Evolutionary conservation across 2,888 invertebrate species (phyloP).

Genomic region (Archips xylosteana): DNA sequence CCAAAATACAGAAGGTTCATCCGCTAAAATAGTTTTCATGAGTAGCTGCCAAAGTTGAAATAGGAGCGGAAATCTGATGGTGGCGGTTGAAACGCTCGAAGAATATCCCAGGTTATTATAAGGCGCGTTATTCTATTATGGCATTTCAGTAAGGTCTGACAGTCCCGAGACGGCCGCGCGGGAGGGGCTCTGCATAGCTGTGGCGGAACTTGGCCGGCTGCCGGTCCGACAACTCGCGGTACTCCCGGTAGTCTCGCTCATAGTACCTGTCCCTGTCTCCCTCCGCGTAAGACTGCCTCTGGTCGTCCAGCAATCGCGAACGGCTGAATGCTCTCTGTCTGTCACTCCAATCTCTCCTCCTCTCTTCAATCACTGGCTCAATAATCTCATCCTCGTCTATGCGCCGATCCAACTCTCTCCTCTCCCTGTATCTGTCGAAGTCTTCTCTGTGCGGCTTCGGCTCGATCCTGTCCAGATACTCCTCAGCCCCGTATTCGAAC

Average conservation of each 20-base stretch:
- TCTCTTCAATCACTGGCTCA: conserved; percentile 76
- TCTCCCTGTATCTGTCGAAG: conserved; percentile 74
- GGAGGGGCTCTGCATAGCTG: conserved; percentile 89
- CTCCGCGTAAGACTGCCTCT: conserved; percentile 76
- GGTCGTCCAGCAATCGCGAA: conserved; percentile 77
- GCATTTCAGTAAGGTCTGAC: conserved; percentile 82
- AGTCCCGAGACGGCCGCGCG: conserved; percentile 80
- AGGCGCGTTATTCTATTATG: conserved; percentile 72
- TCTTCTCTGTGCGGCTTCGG: conserved; percentile 73
- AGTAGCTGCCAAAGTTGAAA: not conserved
- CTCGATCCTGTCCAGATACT: conserved; percentile 75
- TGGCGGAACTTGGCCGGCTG: conserved; percentile 85
- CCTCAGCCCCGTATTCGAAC: conserved; percentile 77
- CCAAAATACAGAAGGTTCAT: not conserved
- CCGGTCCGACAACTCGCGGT: conserved; percentile 73
- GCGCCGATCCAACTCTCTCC: conserved; percentile 75
- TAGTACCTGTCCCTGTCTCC: conserved; percentile 75
- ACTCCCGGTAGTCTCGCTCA: conserved; percentile 78
- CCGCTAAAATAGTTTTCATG: not conserved
- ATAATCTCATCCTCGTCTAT: conserved; percentile 80
- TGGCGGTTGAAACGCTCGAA: conserved; percentile 1
- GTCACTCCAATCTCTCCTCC: conserved; percentile 77
- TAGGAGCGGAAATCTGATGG: not conserved
- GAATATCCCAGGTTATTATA: conserved; percentile 7
- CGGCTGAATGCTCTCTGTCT: conserved; percentile 79